Evolutionary conservation across 2,113 vertebrate species (phyloP).

Genomic region (Actenoides lindsayi): DNA sequence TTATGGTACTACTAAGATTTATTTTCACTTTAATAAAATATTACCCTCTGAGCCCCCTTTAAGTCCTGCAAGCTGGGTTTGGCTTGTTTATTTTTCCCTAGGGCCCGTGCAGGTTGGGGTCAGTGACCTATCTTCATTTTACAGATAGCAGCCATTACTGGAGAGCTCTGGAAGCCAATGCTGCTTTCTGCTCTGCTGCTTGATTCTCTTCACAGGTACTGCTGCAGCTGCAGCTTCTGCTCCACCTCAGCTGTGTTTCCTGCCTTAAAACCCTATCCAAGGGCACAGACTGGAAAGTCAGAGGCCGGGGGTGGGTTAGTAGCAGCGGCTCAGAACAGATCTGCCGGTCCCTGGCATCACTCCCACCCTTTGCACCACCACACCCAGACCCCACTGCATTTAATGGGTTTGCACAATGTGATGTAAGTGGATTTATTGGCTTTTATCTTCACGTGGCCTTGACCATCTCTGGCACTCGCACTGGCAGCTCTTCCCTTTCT

Average conservation of each 20-base stretch:
- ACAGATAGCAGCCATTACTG: neutral
- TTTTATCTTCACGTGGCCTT: neutral
- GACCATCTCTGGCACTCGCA: neutral
- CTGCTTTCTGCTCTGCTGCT: neutral
- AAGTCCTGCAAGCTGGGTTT: neutral
- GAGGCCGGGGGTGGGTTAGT: neutral
- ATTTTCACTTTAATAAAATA: slow-evolving; percentile 31
- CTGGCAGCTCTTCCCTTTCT: neutral
- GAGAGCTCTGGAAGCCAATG: neutral
- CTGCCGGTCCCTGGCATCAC: neutral
- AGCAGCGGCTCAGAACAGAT: neutral
- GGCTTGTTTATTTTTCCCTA: neutral
- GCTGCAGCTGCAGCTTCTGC: neutral
- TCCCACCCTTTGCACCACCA: neutral
- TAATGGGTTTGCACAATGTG: neutral
- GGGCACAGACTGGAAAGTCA: neutral
- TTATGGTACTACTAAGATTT: neutral
- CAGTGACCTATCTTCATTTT: neutral
- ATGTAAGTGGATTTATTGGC: neutral
- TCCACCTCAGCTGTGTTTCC: neutral
- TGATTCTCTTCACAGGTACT: neutral
- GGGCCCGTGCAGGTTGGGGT: neutral
- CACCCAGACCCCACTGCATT: neutral
- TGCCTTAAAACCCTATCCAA: neutral
- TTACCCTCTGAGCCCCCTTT: neutral